These are phyloP conservation scores for Diorhabda carinulata DNA, from an alignment of 1,140 invertebrate genomes.

Conservation along the genomic window DNA sequence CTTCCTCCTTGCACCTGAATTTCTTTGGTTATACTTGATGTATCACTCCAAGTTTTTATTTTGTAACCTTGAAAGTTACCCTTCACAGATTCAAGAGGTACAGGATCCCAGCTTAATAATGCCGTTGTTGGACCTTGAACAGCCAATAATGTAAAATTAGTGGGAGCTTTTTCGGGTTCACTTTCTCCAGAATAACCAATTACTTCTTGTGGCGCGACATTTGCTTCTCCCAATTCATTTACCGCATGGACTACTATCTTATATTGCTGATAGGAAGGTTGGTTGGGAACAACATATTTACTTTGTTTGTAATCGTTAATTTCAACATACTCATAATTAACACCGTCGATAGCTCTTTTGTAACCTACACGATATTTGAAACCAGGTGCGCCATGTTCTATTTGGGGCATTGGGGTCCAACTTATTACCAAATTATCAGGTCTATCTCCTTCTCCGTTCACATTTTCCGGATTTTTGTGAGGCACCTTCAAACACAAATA, in stretches of 20 bases:
- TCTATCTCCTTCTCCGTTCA: conserved; percentile 81
- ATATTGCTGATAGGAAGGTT: conserved; percentile 89
- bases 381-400: conserved; percentile 92
- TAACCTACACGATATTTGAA: conserved; percentile 91
- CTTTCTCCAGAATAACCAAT: conserved; percentile 95
- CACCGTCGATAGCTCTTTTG: conserved; percentile 72
- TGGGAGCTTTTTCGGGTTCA: conserved; percentile 72
- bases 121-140: conserved; percentile 72
- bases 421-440: conserved; percentile 89
- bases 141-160: conserved; percentile 76
- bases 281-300: conserved; percentile 68
- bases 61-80: conserved; percentile 96
- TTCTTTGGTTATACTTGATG: conserved; percentile 58
- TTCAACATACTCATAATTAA: conserved; percentile 66
- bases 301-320: conserved; percentile 73
- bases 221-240: conserved; percentile 85
- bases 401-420: conserved; percentile 92
- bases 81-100: conserved; percentile 67
- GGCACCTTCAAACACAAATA: conserved; percentile 57
- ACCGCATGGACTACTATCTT: conserved; percentile 88
- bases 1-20: conserved; percentile 73
- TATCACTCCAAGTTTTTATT: conserved; percentile 91
- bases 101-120: conserved; percentile 78
- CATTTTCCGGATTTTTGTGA: conserved; percentile 91
- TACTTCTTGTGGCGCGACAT: conserved; percentile 74